Conservation (phyloP, 92 coral and sea anemone species). For the Zoanthus solanderi region DNA sequence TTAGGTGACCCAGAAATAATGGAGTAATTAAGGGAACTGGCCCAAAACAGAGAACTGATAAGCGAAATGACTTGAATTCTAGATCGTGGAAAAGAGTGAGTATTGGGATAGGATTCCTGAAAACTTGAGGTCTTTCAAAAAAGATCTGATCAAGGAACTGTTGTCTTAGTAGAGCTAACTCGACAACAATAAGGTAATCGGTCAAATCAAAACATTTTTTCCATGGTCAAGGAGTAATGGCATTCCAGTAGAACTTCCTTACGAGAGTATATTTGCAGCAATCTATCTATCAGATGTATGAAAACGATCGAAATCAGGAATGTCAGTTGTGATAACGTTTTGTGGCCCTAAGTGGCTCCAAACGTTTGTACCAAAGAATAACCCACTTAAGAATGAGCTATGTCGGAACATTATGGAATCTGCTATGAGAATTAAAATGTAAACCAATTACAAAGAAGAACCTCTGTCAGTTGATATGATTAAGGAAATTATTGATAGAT, state of each 20-base stretch:
- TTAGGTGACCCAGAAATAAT: too few relatives aligned
- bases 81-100: too few relatives aligned
- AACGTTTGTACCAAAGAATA: not conserved
- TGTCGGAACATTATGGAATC: not conserved
- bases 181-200: not conserved
- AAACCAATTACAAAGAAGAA: not conserved
- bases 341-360: not conserved
- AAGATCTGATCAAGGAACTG: slow-evolving; percentile 36
- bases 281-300: not conserved
- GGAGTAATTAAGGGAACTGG: too few relatives aligned
- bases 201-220: not conserved
- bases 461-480: not conserved
- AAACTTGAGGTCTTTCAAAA: not conserved
- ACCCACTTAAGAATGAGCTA: not conserved
- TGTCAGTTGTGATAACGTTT: not conserved
- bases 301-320: not conserved
- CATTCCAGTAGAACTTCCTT: too few relatives aligned
- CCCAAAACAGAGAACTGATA: too few relatives aligned
- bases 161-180: slow-evolving; percentile 59
- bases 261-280: too few relatives aligned
- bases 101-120: too few relatives aligned
- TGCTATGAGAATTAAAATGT: not conserved
- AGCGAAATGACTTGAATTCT: too few relatives aligned
- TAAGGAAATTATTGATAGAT: not conserved
- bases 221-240: not conserved